Base-by-base conservation (phyloP, 2,888 invertebrate genomes). In the Stegana nigrithorax region DNA sequence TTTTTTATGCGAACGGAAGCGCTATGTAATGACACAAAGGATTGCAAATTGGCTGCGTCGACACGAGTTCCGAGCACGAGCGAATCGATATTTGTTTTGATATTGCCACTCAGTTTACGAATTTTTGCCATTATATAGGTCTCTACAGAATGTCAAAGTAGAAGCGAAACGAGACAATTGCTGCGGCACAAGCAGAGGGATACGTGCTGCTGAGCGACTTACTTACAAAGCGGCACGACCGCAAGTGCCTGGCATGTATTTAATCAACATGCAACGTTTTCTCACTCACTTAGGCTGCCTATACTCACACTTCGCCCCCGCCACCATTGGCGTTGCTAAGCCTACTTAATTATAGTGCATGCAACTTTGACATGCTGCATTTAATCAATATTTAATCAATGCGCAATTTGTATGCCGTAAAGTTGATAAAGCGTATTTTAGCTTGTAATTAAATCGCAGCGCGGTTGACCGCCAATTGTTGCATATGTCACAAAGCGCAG, bases 1-100 rank as follows among this genome's bases (percentile, higher is more conserved):
- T n/a, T 12, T 47, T 47, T 23, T 47, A 23, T n/a, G 14, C 32
- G 36, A 32, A 55, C 81, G 82, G 82, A 82, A 82, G 75, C 74
- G 65, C 64, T 78, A 73, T 77, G 79, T 82, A 82, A 82, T 82
- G 82, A 82, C 72, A 79, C 82, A 82, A 82, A 82, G 82, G 82
- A 78, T 74, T 80, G 70, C 70, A 80, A 81, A 82, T 82, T 82
- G 81, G 73, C 79, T 74, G 69, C 68, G 66, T 60, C 44, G 36
- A 14, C 29, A 29, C 19, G 32, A 44, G 70, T 76, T 81, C 74
- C 74, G 29, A n/a, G n/a, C 57, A 12, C 55, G 17, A 63, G 26
- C 25, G 14, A n/a, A 47, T 47, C 25, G 47, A 47, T 21, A n/a
- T 47, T 47, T 25, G 8, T 47, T 36, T 10, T 32, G n/a, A 3